These are phyloP conservation scores for Phenacoccus solenopsis DNA, from an alignment of 1,140 invertebrate genomes.

Conservation along the genomic window DNA sequence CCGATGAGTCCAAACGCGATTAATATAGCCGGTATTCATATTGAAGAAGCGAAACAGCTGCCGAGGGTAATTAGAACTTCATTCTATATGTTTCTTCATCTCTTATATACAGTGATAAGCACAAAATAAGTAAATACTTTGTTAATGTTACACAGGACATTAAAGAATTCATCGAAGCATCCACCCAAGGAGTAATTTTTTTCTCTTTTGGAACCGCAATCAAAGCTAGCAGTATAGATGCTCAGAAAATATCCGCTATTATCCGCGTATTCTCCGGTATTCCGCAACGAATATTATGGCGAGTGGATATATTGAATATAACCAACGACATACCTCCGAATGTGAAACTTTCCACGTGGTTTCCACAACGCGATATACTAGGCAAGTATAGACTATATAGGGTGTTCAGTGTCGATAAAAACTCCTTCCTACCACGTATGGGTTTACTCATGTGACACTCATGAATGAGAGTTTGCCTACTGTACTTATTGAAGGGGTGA, in stretches of 20 bases:
- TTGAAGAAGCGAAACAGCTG: slow-evolving; percentile 29
- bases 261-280: not conserved
- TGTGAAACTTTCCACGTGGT: slow-evolving; percentile 32
- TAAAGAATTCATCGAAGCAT: slow-evolving; percentile 18
- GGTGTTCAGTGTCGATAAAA: not conserved
- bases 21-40: slow-evolving; percentile 45
- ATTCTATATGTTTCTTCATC: not conserved
- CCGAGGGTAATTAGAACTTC: not conserved
- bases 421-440: too few species aligned
- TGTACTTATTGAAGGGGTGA: too few species aligned
- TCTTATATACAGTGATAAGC: too few species aligned
- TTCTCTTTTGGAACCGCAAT: slow-evolving; percentile 13
- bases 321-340: slow-evolving; percentile 28
- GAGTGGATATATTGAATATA: not conserved
- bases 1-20: slow-evolving; percentile 38
- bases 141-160: not conserved
- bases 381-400: slow-evolving; percentile 24
- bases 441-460: too few species aligned
- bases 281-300: slow-evolving; percentile 18
- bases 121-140: too few species aligned
- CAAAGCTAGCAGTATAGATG: not conserved
- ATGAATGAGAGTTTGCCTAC: too few species aligned
- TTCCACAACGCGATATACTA: slow-evolving; percentile 33
- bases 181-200: slow-evolving; percentile 14
- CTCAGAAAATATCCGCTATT: not conserved